Conservation (phyloP, 2,113 vertebrate genomes). For the Eclectus roratus region DNA sequence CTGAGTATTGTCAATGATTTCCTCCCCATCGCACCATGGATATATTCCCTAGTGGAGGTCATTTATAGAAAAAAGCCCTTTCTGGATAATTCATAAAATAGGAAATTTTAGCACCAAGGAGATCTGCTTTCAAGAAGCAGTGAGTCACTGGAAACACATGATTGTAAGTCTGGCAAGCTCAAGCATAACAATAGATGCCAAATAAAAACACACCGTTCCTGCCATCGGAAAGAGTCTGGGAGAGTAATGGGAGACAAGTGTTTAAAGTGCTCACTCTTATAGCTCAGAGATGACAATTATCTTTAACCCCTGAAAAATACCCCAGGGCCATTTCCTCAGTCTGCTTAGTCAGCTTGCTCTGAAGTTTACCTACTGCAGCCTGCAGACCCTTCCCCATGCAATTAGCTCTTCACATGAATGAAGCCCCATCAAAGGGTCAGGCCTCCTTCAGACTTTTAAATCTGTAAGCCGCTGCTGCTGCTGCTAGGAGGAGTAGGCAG, state of each 20-base stretch:
- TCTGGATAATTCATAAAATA: slow-evolving; percentile 9
- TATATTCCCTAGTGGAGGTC: neutral
- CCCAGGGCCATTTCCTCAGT: neutral
- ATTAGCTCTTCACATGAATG: neutral
- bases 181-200: slow-evolving; percentile 13
- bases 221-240: neutral
- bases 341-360: neutral
- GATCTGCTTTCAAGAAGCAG: slow-evolving; percentile 21
- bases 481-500: neutral
- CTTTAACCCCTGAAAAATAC: slow-evolving; percentile 2
- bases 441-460: neutral
- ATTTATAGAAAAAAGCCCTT: neutral
- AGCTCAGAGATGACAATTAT: neutral
- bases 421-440: neutral
- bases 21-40: slow-evolving; percentile 5
- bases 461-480: neutral
- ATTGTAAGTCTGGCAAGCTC: neutral
- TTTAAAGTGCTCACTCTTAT: neutral
- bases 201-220: slow-evolving; percentile 19
- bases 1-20: neutral
- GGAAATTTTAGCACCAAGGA: slow-evolving; percentile 17
- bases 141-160: slow-evolving; percentile 48
- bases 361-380: neutral
- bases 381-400: neutral
- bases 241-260: neutral